Percentiles rank a stretch among this genome's conserved stretches.
These are phyloP conservation scores for Lordiphosa fenestrarum DNA, from an alignment of 2,888 invertebrate species.

Conservation along the genomic window DNA sequence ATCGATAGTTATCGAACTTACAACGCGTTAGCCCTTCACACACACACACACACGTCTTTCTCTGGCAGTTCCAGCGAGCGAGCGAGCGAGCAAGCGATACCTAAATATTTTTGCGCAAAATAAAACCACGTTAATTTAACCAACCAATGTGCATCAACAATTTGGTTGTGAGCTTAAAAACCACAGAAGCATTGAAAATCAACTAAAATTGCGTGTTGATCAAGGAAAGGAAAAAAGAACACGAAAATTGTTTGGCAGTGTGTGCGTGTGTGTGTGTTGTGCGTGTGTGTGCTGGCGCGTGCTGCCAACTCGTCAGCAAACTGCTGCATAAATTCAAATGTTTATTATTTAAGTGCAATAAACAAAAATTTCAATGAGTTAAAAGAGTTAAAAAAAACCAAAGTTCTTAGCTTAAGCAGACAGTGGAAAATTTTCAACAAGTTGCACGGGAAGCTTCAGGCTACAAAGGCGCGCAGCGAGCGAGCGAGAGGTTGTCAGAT, in stretches of 20 bases:
- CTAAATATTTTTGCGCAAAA: slow-evolving; percentile 68
- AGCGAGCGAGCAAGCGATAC: slow-evolving; percentile 70
- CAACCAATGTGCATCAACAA: slow-evolving; percentile 3
- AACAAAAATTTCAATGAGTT: slow-evolving; percentile 48
- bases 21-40: slow-evolving; percentile 4
- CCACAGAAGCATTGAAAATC: slow-evolving; percentile 3
- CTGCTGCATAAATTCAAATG: not conserved
- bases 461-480: slow-evolving; percentile 29
- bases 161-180: slow-evolving; percentile 2
- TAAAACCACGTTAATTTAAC: slow-evolving; percentile 6
- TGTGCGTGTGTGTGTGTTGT: slow-evolving; percentile 32
- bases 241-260: slow-evolving; percentile 9
- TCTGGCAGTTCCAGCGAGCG: slow-evolving; percentile 48
- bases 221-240: slow-evolving; percentile 3
- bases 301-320: slow-evolving; percentile 10
- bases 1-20: not conserved
- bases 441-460: slow-evolving; percentile 70
- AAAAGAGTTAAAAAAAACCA: too few relatives aligned
- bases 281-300: slow-evolving; percentile 11
- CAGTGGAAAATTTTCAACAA: slow-evolving; percentile 61
- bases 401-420: slow-evolving; percentile 19
- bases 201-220: slow-evolving; percentile 2
- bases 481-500: slow-evolving; percentile 31
- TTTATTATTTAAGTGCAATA: too few relatives aligned
- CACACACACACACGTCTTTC: not conserved